These are phyloP conservation scores for Lophotis ruficrista DNA, from an alignment of 2,113 vertebrate genomes.

Conservation along the genomic window DNA sequence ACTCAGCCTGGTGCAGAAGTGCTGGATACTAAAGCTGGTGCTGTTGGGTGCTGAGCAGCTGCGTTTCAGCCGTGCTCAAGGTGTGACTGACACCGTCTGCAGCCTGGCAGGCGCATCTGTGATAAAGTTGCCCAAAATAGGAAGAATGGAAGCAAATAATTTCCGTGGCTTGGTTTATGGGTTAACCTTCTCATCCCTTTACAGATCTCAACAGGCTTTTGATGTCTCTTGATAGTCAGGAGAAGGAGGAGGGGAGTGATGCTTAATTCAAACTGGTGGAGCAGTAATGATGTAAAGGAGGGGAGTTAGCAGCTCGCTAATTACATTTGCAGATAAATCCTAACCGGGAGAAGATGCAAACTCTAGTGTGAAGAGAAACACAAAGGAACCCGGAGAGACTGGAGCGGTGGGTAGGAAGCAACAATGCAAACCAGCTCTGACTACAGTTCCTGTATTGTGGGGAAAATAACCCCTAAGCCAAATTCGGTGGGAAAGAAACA, in stretches of 20 bases:
- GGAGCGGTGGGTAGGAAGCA: background rate
- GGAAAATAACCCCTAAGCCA: background rate
- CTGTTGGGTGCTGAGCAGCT: background rate
- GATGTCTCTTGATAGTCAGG: background rate
- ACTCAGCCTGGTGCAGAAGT: background rate
- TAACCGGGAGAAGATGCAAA: background rate
- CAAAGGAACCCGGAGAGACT: background rate
- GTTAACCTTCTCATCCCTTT: background rate
- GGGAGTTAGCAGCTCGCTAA: background rate
- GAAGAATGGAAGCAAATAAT: background rate
- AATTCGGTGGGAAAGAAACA: background rate
- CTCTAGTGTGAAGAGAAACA: background rate
- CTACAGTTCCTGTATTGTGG: background rate
- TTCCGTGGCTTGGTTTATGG: background rate
- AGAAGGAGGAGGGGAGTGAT: background rate
- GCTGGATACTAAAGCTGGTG: background rate
- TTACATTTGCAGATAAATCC: background rate
- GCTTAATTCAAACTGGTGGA: background rate
- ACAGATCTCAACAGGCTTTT: background rate
- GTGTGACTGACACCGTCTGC: background rate
- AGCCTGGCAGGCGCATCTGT: background rate
- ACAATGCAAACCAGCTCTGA: background rate
- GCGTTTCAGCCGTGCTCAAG: accelerated
- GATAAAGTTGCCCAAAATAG: background rate
- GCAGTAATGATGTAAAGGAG: background rate